Base-by-base conservation (phyloP, 2,113 vertebrate genomes). In the Paradoxurus hermaphroditus region DNA sequence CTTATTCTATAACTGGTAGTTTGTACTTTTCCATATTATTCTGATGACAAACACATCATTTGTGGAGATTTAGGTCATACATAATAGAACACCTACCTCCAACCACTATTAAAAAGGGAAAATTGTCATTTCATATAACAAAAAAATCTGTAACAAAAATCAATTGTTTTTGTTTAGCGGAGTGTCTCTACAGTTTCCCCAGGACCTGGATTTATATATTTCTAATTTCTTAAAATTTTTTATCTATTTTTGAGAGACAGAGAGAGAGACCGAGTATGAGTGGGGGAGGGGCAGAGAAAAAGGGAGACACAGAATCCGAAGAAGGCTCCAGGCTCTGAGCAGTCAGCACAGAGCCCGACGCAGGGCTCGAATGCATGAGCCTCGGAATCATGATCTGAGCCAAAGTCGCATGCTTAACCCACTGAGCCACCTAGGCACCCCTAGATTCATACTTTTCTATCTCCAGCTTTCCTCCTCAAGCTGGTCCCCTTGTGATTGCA, bases 321-420 rank as follows among this genome's bases (percentile, higher is more conserved):
- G 56, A 19, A 59, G 56, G 21, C 56, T 59, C 56, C 56, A 59
- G 56, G 56, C 56, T 59, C 56, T 23, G 21, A 59, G 56, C 56
- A 23, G 21, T 59, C 56, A 59, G 56, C 21, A 59, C 56, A 59
- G 56, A 23, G 56, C 56, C 56, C 2, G 21, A 59, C 7, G 9
- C 2, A 3, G 56, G 7, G 0, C 56, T 59, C 0, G 21, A 25
- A 25, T 21, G 8, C 3, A 3, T 59, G 56, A 59, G 56, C 21
- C 21, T 3, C 3, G 8, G 23, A 21, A 59, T 59, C 56, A 3
- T 59, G 21, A 59, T 21, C 21, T 59, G 21, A 59, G 56, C 56
- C 7, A 8, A 59, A 23, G 56, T 59, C 21, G 23, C 7, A 59
- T 1, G 56, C 56, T 59, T 59, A 59, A 59, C 21, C 8, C 19